Base-by-base conservation (phyloP, 2,797 vertebrate genomes). In the Sebastes trivittatus region DNA sequence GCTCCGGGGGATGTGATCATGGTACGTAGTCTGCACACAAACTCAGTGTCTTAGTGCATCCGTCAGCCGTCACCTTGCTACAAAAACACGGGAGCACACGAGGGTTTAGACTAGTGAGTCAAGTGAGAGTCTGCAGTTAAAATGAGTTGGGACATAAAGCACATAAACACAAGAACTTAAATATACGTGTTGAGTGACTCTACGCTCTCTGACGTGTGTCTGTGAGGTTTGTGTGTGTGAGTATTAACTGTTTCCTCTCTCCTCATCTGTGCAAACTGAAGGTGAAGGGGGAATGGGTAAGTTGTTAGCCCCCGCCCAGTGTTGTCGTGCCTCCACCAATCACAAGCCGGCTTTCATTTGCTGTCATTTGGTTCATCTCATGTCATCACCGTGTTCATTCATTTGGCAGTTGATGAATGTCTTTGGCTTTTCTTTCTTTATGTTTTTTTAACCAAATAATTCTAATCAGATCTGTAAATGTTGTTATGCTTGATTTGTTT, bases 201-300 rank as follows among this genome's bases (percentile, higher is more conserved):
- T 55, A 20, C 16, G 6, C 42, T 49, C 42, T 42, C 27, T 42
- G 14, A 76, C 3, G 58, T 30, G 27, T 60, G 27, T 23, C 16
- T 46, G 42, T 46, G 42, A 46, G 42, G 42, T 46, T 16, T 18
- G 18, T 60, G 77, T 56, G 49, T 22, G 49, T 8, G 61, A 42
- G 87, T 76, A 89, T 90, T 95, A 94, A 95, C 89, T 38, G 59
- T 92, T 77, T 92, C 80, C 89, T 97, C 92, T 97, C 95, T 97
- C 93, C 91, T 94, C 93, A 95, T 93, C 95, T 94, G 94, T 96
- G 95, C 95, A 94, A 95, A 93, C 93, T 97, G 96, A 97, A 98
- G 98, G 97, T 98, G 95, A 97, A 96, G 94, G 97, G 97, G 95
- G 97, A 97, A 94, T 96, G 97, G 97, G 97, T 97, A 96, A 98